Evolutionary conservation across 2,888 invertebrate genomes (phyloP), one percentile per base, ranked within the genome.

Genomic region (Harpagoxenus sublaevis): DNA sequence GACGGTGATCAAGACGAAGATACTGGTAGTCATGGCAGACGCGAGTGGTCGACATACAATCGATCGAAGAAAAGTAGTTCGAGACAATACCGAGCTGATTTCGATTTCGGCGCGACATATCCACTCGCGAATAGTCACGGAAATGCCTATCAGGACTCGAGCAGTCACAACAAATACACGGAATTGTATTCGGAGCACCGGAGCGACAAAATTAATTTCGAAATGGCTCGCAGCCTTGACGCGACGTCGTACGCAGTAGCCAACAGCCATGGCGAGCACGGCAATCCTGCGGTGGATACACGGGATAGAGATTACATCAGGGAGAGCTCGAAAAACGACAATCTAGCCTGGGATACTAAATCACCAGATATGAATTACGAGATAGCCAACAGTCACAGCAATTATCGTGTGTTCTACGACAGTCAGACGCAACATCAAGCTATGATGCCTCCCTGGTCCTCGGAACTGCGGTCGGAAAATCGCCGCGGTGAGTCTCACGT

Each of bases 301-400:
- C 91, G 91, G 42, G 88, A 89, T 5, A 86, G 84, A 57, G 87
- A 71, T n/a, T 73, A 84, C 51, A 23, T 23, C 23, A 57, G 57
- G 1, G 83, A 71, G 12, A 73, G 45, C 5, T 39, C 45, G 1
- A 86, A 87, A 39, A 65, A 39, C 0, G 90, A 89, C 9, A 86
- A 77, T 35, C 9, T 60, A 2, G 18, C 31, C 6, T 89, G 90
- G 89, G 86, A 90, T 23, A 31, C 35, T 1, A 84, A 62, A 39
- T n/a, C 74, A 42, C 18, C 75, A 4, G 60, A 81, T 0, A 60
- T 84, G 8, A 92, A 91, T 83, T 93, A 93, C 84, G 93, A 94
- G 60, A 89, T 94, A 4, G 93, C 93, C 0, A 93, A 93, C 60
- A 93, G 93, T 73, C 94, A 94, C 62, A 93, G 92, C 39, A 93